A percentile compares a stretch with the other conserved stretches of the same genome.
Conservation (phyloP, 2,888 invertebrate species). For the Apodemia zela region DNA sequence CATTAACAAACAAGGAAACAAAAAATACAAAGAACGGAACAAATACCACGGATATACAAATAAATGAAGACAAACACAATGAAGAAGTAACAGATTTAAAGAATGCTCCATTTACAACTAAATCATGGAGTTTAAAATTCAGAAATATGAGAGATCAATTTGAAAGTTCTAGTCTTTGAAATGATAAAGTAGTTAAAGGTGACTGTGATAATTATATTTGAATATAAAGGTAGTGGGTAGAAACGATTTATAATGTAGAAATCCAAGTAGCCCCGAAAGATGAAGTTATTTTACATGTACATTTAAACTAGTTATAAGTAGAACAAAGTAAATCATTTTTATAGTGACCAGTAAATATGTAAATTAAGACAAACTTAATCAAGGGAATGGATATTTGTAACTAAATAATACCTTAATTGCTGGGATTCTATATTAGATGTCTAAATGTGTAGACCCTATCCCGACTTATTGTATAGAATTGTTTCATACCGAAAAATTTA, state of each 20-base stretch:
- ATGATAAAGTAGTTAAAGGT: neutral
- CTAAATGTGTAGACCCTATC: no score
- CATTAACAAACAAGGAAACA: neutral
- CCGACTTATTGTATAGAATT: no score
- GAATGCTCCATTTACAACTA: constrained; percentile 32
- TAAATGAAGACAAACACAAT: constrained; percentile 1
- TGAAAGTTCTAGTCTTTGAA: constrained; percentile 55
- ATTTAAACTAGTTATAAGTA: no score
- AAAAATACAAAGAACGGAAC: neutral
- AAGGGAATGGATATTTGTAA: no score
- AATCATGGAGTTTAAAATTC: constrained; percentile 50
- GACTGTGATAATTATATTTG: constrained; percentile 21
- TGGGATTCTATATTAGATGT: no score
- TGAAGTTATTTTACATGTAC: neutral
- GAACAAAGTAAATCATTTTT: no score
- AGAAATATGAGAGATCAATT: constrained; percentile 40
- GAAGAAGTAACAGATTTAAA: constrained; percentile 30
- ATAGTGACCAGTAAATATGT: no score
- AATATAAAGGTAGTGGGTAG: constrained; percentile 5
- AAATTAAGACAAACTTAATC: no score
- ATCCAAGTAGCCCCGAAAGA: neutral
- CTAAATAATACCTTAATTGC: no score
- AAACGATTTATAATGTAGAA: constrained; percentile 27
- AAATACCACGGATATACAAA: neutral
- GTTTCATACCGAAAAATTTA: no score